phyloP scores from a whole-genome alignment of 2,797 vertebrate genomes.

The Mionectes olivaceus region DNA sequence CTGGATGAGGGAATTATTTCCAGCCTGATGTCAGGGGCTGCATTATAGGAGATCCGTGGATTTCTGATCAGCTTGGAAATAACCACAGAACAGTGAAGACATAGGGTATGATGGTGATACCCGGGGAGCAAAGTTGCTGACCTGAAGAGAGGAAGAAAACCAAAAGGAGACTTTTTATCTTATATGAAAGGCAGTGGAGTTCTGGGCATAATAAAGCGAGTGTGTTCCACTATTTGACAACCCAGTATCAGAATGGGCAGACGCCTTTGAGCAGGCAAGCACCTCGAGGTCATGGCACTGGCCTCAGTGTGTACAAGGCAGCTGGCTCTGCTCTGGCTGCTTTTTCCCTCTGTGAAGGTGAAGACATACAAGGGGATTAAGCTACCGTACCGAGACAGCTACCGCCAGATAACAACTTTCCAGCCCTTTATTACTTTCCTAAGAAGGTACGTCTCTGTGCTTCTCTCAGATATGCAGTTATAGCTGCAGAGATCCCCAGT shows the following conservation, averaged over 20 bases:
- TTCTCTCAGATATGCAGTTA: background rate
- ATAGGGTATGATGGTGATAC: rapidly evolving
- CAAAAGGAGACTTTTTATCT: background rate
- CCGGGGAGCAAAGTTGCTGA: background rate
- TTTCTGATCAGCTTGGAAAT: background rate
- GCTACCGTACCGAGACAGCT: background rate
- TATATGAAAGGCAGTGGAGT: background rate
- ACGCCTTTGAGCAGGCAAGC: background rate
- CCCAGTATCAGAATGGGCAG: background rate
- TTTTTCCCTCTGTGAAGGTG: background rate
- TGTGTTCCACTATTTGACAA: background rate
- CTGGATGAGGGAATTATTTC: conserved; percentile 37
- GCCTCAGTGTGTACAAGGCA: background rate
- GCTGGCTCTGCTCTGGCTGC: background rate
- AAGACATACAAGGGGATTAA: background rate
- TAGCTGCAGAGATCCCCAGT: background rate
- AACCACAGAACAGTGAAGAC: background rate
- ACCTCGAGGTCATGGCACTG: background rate
- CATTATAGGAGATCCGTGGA: background rate
- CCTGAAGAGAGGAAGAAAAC: background rate
- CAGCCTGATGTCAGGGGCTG: conserved; percentile 1
- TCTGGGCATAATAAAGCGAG: background rate
- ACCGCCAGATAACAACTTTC: background rate
- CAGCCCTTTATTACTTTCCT: background rate
- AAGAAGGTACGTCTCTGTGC: background rate